Base-by-base conservation (phyloP, 2,113 vertebrate species). In the Anser brachyrhynchus region DNA sequence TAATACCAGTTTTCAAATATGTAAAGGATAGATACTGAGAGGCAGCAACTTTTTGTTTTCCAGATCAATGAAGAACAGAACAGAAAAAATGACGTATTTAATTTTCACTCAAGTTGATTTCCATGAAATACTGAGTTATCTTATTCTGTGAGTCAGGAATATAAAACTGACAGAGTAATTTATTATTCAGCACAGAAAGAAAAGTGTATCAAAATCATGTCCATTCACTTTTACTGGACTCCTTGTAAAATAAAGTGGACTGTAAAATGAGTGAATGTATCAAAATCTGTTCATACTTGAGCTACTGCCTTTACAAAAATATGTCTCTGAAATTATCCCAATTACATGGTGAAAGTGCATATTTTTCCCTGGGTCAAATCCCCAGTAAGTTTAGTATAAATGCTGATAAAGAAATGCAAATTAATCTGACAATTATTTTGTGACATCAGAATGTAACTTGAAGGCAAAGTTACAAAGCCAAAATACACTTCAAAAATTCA, bases 401-500 rank as follows among this genome's bases (percentile, higher is more conserved):
- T 82, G 12, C 3, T 65, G 28, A 89, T n/a, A 87, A 72, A 37
- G 26, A 87, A 87, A 79, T 72, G 74, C 5, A 79, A 88, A 90
- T 66, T 62, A 85, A 80, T 39, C 10, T 28, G 71, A 41, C 29
- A 95, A 72, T 55, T 9, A 70, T 86, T 93, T 85, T 70, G 20
- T 70, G 59, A 85, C 88, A 90, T 88, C n/a, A 77, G 74, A 91
- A 76, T 33, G n/a, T 5, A 73, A 49, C 74, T 90, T 91, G 41
- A 88, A 91, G 28, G 10, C 62, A n/a, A 78, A 84, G 10, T 71
- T 94, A 41, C 17, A 20, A 41, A 41, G 51, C 25, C 37, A 95
- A 94, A 91, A 77, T 52, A 55, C 21, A 67, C 46, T 77, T 91
- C 59, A 94, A 46, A 83, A 95, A 89, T 94, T 87, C 75, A 88